Conservation (phyloP, 2,797 vertebrate species). For the Babyrousa celebensis region DNA sequence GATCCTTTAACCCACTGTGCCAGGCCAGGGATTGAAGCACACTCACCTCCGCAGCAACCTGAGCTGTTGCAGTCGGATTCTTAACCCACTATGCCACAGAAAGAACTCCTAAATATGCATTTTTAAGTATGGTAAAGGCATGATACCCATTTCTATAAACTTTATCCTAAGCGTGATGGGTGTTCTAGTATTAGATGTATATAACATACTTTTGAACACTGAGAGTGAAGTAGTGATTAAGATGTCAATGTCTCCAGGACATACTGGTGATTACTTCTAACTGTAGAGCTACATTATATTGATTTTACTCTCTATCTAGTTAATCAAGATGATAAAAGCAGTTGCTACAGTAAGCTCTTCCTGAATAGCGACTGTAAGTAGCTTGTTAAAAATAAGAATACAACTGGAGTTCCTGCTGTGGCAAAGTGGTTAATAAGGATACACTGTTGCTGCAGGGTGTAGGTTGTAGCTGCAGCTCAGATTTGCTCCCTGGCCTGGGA, state of each 20-base stretch:
- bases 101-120: background rate
- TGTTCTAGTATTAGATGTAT: slow-evolving; percentile 17
- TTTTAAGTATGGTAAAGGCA: slow-evolving; percentile 60
- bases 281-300: background rate
- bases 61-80: no score
- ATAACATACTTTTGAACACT: slow-evolving; percentile 2
- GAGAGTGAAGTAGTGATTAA: slow-evolving; percentile 64
- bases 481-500: no score
- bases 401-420: no score
- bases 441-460: no score
- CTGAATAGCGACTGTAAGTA: background rate
- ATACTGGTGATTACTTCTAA: slow-evolving; percentile 47
- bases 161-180: slow-evolving; percentile 23
- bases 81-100: no score
- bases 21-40: no score
- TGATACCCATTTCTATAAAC: slow-evolving; percentile 35
- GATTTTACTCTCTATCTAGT: background rate
- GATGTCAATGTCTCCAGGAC: slow-evolving; percentile 10
- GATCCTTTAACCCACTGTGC: no score
- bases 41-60: no score
- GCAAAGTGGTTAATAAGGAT: no score
- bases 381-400: background rate
- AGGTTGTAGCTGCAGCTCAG: no score
- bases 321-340: background rate
- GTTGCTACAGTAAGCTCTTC: background rate